These are phyloP conservation scores for Lanistes nyassanus DNA, from an alignment of 1,140 invertebrate species.

Conservation along the genomic window DNA sequence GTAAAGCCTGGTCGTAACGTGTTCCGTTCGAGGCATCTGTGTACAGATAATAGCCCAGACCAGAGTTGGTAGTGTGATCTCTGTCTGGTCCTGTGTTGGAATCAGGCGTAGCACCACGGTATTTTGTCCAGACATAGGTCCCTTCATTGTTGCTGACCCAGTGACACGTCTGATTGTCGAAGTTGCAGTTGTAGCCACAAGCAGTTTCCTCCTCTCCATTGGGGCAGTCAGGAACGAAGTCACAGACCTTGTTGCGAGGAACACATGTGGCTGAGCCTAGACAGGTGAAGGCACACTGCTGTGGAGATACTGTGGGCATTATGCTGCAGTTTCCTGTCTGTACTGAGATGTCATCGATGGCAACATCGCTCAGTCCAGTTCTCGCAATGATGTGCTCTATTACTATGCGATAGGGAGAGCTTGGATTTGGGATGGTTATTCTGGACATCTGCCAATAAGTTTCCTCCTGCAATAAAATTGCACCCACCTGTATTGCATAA, in stretches of 20 bases:
- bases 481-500: slow-evolving; percentile 40
- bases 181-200: slow-evolving; percentile 59
- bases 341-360: slow-evolving; percentile 54
- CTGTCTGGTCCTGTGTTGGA: slow-evolving; percentile 78
- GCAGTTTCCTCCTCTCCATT: slow-evolving; percentile 58
- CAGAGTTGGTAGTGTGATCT: slow-evolving; percentile 74
- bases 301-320: slow-evolving; percentile 13
- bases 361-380: slow-evolving; percentile 48
- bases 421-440: slow-evolving; percentile 43
- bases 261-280: slow-evolving; percentile 42
- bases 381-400: slow-evolving; percentile 50
- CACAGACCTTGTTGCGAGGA: slow-evolving; percentile 51
- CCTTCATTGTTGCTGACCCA: slow-evolving; percentile 47
- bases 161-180: slow-evolving; percentile 56
- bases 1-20: slow-evolving; percentile 30
- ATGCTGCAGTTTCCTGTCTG: slow-evolving; percentile 33
- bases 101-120: slow-evolving; percentile 50
- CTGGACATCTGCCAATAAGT: slow-evolving; percentile 30
- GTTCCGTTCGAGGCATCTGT: slow-evolving; percentile 70
- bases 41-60: slow-evolving; percentile 80
- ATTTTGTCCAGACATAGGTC: slow-evolving; percentile 49
- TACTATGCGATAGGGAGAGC: slow-evolving; percentile 37
- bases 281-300: slow-evolving; percentile 26
- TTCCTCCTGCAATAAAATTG: slow-evolving; percentile 47
- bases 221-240: slow-evolving; percentile 56